A percentile compares a stretch with the other conserved stretches of the same genome.
Conservation (phyloP, 2,797 vertebrate species). For the Propithecus perrieri region DNA sequence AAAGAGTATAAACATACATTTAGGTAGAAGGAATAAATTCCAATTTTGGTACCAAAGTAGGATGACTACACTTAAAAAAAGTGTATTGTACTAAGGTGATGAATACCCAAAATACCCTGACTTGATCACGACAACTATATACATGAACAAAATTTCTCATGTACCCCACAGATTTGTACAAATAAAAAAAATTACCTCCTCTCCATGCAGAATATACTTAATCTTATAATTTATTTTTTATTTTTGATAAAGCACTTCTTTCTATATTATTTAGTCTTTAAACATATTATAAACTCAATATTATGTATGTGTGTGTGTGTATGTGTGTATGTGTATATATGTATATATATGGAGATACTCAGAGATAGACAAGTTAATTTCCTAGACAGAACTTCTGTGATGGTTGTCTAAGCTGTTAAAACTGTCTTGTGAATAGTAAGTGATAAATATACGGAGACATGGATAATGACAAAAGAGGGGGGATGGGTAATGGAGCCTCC, state of each 20-base stretch:
- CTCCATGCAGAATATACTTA: not conserved
- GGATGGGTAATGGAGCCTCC: not conserved
- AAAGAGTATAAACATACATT: too few species aligned
- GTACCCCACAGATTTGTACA: too few species aligned
- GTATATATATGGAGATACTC: too few species aligned
- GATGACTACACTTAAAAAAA: too few species aligned
- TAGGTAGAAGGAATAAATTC: too few species aligned
- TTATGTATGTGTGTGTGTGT: not conserved
- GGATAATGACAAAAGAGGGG: not conserved
- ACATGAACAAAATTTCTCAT: too few species aligned
- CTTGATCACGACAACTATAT: too few species aligned
- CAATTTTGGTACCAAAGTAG: too few species aligned
- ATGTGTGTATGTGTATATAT: too few species aligned
- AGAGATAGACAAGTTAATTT: not conserved
- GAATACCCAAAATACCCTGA: too few species aligned
- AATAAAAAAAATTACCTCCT: not conserved
- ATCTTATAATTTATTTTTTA: not conserved
- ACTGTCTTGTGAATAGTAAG: not conserved
- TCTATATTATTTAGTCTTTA: not conserved
- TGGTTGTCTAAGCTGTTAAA: not conserved
- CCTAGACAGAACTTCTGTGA: not conserved
- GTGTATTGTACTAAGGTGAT: too few species aligned
- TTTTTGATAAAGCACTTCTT: not conserved
- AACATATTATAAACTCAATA: not conserved
- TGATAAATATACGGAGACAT: constrained; percentile 17